Base-by-base conservation (phyloP, 2,888 invertebrate species). In the Ophraella communa region DNA sequence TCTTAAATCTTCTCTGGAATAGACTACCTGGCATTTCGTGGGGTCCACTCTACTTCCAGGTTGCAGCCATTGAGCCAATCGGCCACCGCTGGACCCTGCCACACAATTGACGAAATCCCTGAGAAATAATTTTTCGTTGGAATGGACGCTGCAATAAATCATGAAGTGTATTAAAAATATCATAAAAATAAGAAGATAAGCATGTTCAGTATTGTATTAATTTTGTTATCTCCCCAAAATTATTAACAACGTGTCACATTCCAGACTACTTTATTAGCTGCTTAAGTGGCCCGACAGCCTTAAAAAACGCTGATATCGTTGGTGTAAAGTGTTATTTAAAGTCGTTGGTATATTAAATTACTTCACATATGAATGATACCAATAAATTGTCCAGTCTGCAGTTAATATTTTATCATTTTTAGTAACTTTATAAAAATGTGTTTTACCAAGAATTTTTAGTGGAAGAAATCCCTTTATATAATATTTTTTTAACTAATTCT, bases 31-130 rank as follows among this genome's bases (percentile, higher is more conserved):
- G 81, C 95, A 96, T 78, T 92, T 91, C 65, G 87, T 81, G 0
- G 96, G 94, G 82, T 97, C 97, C 52, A 97, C 91, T 71, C 93
- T 91, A 23, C 96, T 90, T 76, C 95, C 94, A 1, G 96, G 96
- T 78, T 96, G 95, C 62, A 98, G 84, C 97, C 98, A 98, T 78
- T 94, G 90, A 0, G 97, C 96, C 70, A 98, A 84, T 58, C 97
- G 87, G 3, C 96, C 97, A 0, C 98, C 98, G 75, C 90, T 89
- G 0, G 89, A 87, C 8, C 92, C 93, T 18, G 92, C 89, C 0
- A 91, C 90, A 62, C 95, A 94, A 30, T 90, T 87, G 54, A 98
- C 95, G 79, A 98, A 94, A 80, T 98, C 97, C 64, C 93, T 89
- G 57, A 98, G 87, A 81, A 98, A 98, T 69, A 95, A 90, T 4